phyloP scores from a whole-genome alignment of 2,888 invertebrate genomes.

The Melanargia galathea region DNA sequence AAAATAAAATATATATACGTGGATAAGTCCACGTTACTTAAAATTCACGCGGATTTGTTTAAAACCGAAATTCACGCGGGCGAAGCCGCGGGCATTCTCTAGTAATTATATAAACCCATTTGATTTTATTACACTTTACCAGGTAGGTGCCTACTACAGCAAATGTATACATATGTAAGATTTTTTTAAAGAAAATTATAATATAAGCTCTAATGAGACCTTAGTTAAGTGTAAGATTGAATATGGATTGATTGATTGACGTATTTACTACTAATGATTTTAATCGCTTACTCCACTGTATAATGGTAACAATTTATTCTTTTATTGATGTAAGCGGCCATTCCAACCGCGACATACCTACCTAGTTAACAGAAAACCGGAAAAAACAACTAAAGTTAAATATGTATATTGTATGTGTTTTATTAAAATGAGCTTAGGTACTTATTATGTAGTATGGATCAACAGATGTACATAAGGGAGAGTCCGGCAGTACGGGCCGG shows the following conservation, averaged over 20 bases:
- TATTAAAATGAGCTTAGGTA: too few relatives aligned
- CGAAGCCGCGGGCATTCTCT: too few relatives aligned
- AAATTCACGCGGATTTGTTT: too few relatives aligned
- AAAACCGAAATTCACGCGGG: too few relatives aligned
- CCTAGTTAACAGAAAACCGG: not conserved
- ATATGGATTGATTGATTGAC: constrained; percentile 31
- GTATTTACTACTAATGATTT: constrained; percentile 24
- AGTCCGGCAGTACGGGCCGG: too few relatives aligned
- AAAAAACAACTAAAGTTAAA: not conserved
- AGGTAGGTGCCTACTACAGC: not conserved
- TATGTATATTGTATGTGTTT: not conserved
- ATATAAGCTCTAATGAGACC: constrained; percentile 1
- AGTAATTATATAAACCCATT: too few relatives aligned
- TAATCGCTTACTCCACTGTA: not conserved
- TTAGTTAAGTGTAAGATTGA: constrained; percentile 11
- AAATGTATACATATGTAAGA: not conserved
- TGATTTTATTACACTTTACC: not conserved
- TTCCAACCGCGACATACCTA: too few relatives aligned
- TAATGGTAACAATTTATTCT: constrained; percentile 2
- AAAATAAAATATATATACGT: too few relatives aligned
- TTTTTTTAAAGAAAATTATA: not conserved
- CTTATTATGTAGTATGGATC: too few relatives aligned
- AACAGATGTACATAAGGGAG: too few relatives aligned
- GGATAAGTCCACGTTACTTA: too few relatives aligned
- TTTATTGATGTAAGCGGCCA: not conserved